Evolutionary conservation across 2,888 invertebrate species (phyloP).

Genomic region (Brachyptera putata): DNA sequence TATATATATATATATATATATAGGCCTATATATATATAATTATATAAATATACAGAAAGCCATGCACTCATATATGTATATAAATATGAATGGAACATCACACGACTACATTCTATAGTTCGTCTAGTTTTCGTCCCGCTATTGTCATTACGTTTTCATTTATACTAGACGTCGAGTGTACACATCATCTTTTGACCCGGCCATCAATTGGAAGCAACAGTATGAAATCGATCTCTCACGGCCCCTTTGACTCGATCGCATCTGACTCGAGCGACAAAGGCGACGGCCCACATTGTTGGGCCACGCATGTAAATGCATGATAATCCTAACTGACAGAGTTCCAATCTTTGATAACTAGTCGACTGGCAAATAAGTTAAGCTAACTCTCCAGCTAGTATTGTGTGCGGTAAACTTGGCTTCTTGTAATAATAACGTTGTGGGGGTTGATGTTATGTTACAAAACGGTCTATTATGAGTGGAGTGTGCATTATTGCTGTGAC

Average conservation of each 20-base stretch:
- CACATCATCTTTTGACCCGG: constrained; percentile 26
- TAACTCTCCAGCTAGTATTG: neutral
- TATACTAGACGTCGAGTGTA: constrained; percentile 9
- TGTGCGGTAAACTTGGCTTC: neutral
- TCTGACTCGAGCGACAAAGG: constrained; percentile 10
- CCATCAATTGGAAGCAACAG: constrained; percentile 25
- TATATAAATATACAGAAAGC: too few species aligned
- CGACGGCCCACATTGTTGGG: constrained; percentile 2
- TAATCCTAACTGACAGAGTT: constrained; percentile 16
- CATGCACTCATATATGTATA: neutral
- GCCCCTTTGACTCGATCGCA: constrained; percentile 4
- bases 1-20: too few species aligned
- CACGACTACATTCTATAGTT: neutral
- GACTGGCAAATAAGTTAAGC: constrained; percentile 20
- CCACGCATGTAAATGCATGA: neutral
- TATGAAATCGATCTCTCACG: constrained; percentile 26
- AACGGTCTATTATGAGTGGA: neutral
- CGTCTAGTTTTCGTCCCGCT: neutral
- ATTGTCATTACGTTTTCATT: neutral
- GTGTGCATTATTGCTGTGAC: neutral
- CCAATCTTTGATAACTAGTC: constrained; percentile 8
- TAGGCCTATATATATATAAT: too few species aligned
- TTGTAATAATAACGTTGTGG: neutral
- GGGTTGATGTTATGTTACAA: neutral
- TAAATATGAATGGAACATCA: neutral